Percentiles rank a stretch among this genome's conserved stretches.
These are phyloP conservation scores for Polydrusus cervinus DNA, from an alignment of 2,888 invertebrate species.

Conservation along the genomic window DNA sequence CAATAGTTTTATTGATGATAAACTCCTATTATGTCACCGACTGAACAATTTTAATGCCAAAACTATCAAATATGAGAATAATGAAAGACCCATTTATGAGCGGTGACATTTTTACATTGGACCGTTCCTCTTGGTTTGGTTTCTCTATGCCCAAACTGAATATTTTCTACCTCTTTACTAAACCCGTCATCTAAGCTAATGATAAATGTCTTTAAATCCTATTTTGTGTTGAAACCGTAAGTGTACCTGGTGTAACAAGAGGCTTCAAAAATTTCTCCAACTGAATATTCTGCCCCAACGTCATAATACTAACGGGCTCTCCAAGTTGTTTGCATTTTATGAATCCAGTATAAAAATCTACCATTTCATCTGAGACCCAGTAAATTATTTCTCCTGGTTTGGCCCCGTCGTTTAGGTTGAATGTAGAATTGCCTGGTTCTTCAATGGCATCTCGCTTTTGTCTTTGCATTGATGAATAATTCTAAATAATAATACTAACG, in stretches of 20 bases:
- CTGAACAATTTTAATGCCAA: too few species aligned
- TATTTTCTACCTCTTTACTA: too few species aligned
- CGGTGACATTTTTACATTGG: too few species aligned
- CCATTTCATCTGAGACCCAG: neutral
- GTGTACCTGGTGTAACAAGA: neutral
- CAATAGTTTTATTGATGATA: too few species aligned
- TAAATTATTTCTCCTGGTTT: neutral
- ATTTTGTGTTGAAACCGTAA: neutral
- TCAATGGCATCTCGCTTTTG: neutral
- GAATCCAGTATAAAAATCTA: neutral
- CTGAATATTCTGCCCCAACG: neutral
- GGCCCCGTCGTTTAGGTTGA: neutral
- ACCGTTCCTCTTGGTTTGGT: too few species aligned
- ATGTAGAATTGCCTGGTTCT: constrained; percentile 1
- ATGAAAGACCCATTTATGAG: too few species aligned
- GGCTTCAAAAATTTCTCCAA: neutral
- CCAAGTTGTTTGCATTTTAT: constrained; percentile 8
- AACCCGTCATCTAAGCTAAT: too few species aligned
- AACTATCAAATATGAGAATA: too few species aligned
- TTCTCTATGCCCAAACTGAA: too few species aligned
- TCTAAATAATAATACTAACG: neutral
- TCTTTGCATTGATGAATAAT: constrained; percentile 4
- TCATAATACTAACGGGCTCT: neutral
- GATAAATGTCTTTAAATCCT: too few species aligned
- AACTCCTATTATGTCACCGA: too few species aligned